Evolutionary conservation across 2,797 vertebrate genomes (phyloP), one percentile per base, ranked within the genome.

Genomic region (Choloepus didactylus): DNA sequence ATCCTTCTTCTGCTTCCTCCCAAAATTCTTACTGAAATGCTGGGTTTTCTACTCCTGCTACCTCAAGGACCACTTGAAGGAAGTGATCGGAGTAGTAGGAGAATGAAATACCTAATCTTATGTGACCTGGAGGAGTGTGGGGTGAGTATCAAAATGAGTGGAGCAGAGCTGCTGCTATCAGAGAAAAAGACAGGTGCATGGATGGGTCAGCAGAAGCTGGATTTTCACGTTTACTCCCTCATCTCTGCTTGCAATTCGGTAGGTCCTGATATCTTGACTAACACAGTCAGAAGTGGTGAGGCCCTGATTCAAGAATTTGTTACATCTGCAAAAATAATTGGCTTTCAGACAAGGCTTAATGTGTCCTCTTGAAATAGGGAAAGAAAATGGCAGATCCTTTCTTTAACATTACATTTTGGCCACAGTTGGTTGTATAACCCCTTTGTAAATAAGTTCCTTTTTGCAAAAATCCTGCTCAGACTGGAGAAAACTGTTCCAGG

Each of bases 261-360:
- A 69, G n/a, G 23, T 72, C n/a, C 64, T 16, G 83, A 49, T 19
- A 51, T 14, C 46, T 67, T 46, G 64, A 84, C n/a, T 84, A 49
- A 46, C 51, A 29, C 8, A 38, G 18, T 73, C 81, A 66, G 1
- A 69, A 11, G 44, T 44, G 31, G 72, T 19, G 6, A 69, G 59
- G 69, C 49, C 6, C 46, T 70, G 27, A 9, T 44, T n/a, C 66
- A 88, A 35, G 54, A 62, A 18, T 56, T 79, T 81, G 64, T 83
- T 69, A 25, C 19, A 66, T n/a, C 49, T 77, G 19, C 72, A 60
- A 92, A 91, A 80, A 84, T 75, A 35, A 81, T n/a, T 41, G 49
- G 51, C 46, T 88, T 91, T 85, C 83, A 81, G 49, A 86, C 29
- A 83, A 93, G n/a, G 41, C 23, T 85, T 49, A 73, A 76, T 76